These are phyloP conservation scores for Diacarnus erythraeanus DNA, from an alignment of 37 sponge, comb jelly and placozoan species.

Conservation along the genomic window DNA sequence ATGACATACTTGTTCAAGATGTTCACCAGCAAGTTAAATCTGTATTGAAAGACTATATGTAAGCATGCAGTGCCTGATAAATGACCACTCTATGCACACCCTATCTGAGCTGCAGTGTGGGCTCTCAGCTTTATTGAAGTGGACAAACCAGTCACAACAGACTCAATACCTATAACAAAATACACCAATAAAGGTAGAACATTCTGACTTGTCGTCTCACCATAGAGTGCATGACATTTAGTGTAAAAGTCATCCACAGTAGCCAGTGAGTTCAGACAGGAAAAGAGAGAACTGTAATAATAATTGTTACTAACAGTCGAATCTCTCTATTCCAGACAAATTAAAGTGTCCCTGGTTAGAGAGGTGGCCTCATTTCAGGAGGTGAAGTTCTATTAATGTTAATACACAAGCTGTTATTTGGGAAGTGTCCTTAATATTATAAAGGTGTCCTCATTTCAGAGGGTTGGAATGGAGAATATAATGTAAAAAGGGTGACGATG, in stretches of 20 bases:
- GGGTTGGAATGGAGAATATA: too few relatives aligned
- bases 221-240: slow-evolving; percentile 61
- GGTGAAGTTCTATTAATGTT: too few relatives aligned
- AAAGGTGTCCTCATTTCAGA: too few relatives aligned
- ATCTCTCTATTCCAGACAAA: too few relatives aligned
- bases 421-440: too few relatives aligned
- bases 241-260: slow-evolving; percentile 49
- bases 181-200: not conserved
- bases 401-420: too few relatives aligned
- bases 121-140: slow-evolving; percentile 27
- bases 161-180: slow-evolving; percentile 42
- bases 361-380: too few relatives aligned
- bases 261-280: slow-evolving; percentile 42
- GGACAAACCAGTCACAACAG: slow-evolving; percentile 38
- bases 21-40: slow-evolving; percentile 28
- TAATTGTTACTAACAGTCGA: too few relatives aligned
- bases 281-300: slow-evolving; percentile 46
- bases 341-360: too few relatives aligned
- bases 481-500: not conserved
- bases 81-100: slow-evolving; percentile 4
- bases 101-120: slow-evolving; percentile 23
- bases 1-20: slow-evolving; percentile 39
- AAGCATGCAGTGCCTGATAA: not conserved
- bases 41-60: not conserved
- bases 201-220: slow-evolving; percentile 8